Evolutionary conservation across 2,113 vertebrate species (phyloP).

Genomic region (Clinocottus analis): DNA sequence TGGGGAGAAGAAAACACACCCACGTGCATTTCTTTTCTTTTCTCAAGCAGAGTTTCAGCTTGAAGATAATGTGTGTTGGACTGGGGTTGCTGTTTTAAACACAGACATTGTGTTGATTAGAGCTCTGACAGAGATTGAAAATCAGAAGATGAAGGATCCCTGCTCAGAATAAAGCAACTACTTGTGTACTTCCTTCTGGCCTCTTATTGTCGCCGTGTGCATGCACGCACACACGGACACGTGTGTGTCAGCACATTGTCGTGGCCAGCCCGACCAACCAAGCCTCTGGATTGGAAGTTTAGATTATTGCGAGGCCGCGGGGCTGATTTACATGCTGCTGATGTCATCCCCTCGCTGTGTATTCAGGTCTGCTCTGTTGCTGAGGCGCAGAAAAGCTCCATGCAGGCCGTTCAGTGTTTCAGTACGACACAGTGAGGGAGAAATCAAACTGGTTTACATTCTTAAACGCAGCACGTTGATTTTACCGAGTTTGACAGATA

Average conservation of each 20-base stretch:
- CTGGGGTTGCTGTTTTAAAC: slow-evolving; percentile 2
- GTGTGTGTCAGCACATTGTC: slow-evolving; percentile 35
- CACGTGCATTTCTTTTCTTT: slow-evolving; percentile 7
- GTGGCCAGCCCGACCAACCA: slow-evolving; percentile 9
- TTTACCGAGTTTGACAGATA: not conserved
- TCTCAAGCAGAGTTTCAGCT: not conserved
- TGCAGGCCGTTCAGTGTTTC: slow-evolving; percentile 31
- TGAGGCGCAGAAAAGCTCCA: slow-evolving; percentile 40
- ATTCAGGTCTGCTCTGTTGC: slow-evolving; percentile 23
- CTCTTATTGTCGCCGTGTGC: slow-evolving; percentile 21
- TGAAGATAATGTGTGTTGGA: slow-evolving; percentile 16
- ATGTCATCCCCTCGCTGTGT: slow-evolving; percentile 61
- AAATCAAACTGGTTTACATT: not conserved
- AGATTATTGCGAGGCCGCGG: slow-evolving; percentile 27
- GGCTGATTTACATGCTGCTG: slow-evolving; percentile 69
- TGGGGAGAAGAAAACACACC: slow-evolving; percentile 21
- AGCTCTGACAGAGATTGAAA: not conserved
- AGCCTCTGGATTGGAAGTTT: slow-evolving; percentile 48
- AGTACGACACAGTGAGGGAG: slow-evolving; percentile 14
- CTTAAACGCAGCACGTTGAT: not conserved
- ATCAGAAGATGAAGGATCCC: not conserved
- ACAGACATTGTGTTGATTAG: slow-evolving; percentile 14
- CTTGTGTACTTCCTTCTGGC: slow-evolving; percentile 40
- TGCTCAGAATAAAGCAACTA: slow-evolving; percentile 13
- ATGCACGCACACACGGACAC: slow-evolving; percentile 1